Evolutionary conservation across 1,140 invertebrate genomes (phyloP), one percentile per base, ranked within the genome.

Genomic region (Listronotus bonariensis): DNA sequence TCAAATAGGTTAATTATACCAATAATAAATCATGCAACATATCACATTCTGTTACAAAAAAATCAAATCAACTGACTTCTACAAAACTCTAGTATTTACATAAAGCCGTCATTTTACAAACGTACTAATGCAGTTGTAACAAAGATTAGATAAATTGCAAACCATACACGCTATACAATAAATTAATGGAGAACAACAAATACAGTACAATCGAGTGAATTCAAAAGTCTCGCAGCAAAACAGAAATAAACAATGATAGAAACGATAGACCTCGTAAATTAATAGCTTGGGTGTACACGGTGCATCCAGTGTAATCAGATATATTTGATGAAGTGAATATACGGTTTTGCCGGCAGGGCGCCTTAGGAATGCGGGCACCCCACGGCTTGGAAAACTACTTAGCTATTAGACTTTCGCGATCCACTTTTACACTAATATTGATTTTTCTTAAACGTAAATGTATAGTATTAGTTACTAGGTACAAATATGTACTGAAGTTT

Each of bases 301-400:
- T 53, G 51, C 51, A 48, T 48, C 45, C 45, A 48, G 45, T 20
- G 45, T 48, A 53, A 53, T 53, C 51, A 53, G 51, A 53, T 53
- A 53, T 53, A 26, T 53, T 36, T 53, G 51, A 53, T 38, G 51
- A 53, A 53, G 51, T 53, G 36, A 53, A 53, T 53, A 53, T 53
- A 53, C 14, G 51, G n/a, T 53, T 53, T 36, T 53, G 31, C 51
- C 36, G 26, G 45, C 45, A 20, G 45, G 45, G 45, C 15, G 51
- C 36, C 32, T 15, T 5, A 38, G 32, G 31, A 53, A 53, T 32
- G 26, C 36, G 51, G 32, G 32, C 36, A 38, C 51, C 32, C 51
- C 51, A 53, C 17, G 12, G 31, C 51, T 53, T 53, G 32, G 31
- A 53, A 53, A 53, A 53, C 51, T 53, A 53, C 51, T 14, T 53